Conservation (phyloP, 1,140 invertebrate species). For the Brachionus sp. region DNA sequence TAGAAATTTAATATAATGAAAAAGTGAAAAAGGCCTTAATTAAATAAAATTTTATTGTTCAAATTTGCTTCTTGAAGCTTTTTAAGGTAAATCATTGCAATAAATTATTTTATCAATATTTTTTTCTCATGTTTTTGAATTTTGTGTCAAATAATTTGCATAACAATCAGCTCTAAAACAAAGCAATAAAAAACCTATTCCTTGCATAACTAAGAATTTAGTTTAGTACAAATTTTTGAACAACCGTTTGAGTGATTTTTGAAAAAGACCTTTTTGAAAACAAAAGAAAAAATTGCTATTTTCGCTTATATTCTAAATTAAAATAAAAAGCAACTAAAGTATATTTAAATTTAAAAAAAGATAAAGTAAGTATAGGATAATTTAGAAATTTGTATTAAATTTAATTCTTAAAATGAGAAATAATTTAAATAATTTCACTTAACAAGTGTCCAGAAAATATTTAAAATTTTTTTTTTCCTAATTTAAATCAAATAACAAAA, state of each 20-base stretch:
- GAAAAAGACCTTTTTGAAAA: neutral
- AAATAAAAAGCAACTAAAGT: no score
- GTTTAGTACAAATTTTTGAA: neutral
- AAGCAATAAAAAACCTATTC: neutral
- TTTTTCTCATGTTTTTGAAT: neutral
- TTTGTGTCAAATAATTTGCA: neutral
- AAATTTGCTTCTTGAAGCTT: neutral
- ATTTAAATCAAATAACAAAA: no score
- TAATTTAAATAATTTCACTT: no score
- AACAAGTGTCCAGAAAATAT: no score
- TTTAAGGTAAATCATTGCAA: neutral
- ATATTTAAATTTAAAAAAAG: no score
- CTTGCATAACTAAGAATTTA: neutral
- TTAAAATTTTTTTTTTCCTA: no score
- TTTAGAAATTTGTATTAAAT: no score
- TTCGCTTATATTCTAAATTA: no score
- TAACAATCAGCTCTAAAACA: neutral
- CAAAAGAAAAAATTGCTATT: neutral
- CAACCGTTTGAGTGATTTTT: neutral
- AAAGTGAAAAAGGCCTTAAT: neutral
- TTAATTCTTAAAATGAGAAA: no score
- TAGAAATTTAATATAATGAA: neutral
- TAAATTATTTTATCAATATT: conserved; percentile 3
- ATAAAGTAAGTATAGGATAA: no score
- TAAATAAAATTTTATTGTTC: neutral